Evolutionary conservation across 2,888 invertebrate species (phyloP), one percentile per base, ranked within the genome.

Genomic region (Choreutis nemorana): DNA sequence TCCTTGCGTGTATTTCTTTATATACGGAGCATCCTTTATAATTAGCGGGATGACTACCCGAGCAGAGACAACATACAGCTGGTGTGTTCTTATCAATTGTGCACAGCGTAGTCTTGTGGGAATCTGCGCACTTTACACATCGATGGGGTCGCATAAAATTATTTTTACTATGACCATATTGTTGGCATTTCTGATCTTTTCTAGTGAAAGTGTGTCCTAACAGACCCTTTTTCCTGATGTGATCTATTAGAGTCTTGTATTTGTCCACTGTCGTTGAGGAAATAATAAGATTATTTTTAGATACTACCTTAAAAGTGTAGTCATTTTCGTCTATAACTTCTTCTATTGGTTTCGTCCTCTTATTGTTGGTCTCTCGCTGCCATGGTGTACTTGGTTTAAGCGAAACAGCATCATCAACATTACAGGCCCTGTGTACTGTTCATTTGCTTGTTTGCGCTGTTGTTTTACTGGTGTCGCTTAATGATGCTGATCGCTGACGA

Each of bases 91-190:
- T 20, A 4, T 30, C 26, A 15, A 7, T 12, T 12, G 13, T 21
- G 12, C 30, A 30, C 3, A 14, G 21, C 10, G 26, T 20, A 2
- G 26, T 15, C 15, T 26, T 30, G 13, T 30, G 30, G 2, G 15
- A 4, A n/a, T 10, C n/a, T 8, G 22, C 30, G 14, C 34, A 34
- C 11, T 34, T 34, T 2, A 34, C 30, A 11, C 33, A 33, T 7
- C 33, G 16, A 21, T 28, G 20, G 2, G 34, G 34, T 13, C 25
- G 14, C 28, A 30, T 28, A 15, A 30, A 34, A 13, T 34, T 14
- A n/a, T 34, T 34, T n/a, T 34, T 31, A 3, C 20, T 22, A 14
- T 34, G 31, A 2, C 31, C 34, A 10, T 29, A 31, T 12, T 31
- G 34, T 14, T 34, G 34, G 23, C 23, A 23, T 23, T 9, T 5